Evolutionary conservation across 2,113 vertebrate species (phyloP).

Genomic region (Channa argus): DNA sequence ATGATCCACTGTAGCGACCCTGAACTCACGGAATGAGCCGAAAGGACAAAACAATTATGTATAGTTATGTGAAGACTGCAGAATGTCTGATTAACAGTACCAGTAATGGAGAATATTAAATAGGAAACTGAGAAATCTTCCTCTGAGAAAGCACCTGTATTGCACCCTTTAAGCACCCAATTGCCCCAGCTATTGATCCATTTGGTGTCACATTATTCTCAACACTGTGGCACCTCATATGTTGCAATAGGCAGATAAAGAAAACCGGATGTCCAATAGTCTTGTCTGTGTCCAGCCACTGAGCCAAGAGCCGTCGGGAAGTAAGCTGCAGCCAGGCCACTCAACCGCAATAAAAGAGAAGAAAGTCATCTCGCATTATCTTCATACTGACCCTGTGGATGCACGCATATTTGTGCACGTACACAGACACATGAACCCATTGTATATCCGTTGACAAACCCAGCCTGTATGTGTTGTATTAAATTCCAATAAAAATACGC

Average conservation of each 20-base stretch:
- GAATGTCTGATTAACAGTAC: no score
- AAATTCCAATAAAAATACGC: constrained; percentile 15
- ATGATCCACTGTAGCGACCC: no score
- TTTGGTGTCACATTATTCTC: constrained; percentile 27
- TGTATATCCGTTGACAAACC: constrained; percentile 1
- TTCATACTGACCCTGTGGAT: constrained; percentile 49
- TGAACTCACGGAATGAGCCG: no score
- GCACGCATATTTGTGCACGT: background rate
- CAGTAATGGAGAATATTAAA: background rate
- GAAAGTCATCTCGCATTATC: constrained; percentile 63
- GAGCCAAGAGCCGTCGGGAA: constrained; percentile 31
- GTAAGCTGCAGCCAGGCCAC: constrained; percentile 24
- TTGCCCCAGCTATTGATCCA: constrained; percentile 4
- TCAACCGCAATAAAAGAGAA: constrained; percentile 42
- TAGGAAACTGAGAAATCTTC: background rate
- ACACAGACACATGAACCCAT: background rate
- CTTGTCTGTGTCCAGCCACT: constrained; percentile 37
- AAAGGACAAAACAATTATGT: no score
- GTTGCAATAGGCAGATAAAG: constrained; percentile 31
- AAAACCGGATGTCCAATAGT: constrained; percentile 34
- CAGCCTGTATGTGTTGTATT: constrained; percentile 12
- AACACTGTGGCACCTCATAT: constrained; percentile 6
- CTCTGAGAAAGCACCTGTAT: background rate
- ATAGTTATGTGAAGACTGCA: no score
- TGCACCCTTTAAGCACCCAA: constrained; percentile 9